Evolutionary conservation across 2,113 vertebrate species (phyloP).

Genomic region (Pteropus alecto): DNA sequence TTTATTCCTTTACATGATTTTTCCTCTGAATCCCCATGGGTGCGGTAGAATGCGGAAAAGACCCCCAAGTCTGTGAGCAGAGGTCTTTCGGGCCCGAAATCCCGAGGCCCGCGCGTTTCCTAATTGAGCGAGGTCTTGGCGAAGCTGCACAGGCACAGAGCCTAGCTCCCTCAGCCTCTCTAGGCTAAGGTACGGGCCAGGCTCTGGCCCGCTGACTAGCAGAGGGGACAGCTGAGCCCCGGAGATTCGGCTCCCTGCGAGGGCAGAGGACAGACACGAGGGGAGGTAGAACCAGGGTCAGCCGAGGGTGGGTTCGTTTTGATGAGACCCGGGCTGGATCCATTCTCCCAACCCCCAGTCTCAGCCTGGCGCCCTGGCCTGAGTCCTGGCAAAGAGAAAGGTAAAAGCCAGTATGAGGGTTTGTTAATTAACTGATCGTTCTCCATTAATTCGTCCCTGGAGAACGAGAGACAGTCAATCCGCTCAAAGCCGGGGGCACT

Average conservation of each 20-base stretch:
- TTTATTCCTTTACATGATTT: neutral
- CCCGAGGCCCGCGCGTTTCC: neutral
- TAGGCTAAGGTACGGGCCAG: neutral
- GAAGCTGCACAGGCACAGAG: neutral
- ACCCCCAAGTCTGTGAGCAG: neutral
- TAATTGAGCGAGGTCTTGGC: neutral
- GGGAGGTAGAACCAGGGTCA: neutral
- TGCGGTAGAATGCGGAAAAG: neutral
- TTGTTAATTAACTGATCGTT: constrained; percentile 93
- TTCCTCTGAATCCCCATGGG: neutral
- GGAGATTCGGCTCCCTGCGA: neutral
- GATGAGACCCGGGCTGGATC: neutral
- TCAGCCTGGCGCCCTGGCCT: neutral
- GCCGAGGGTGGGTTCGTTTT: neutral
- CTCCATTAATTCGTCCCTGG: constrained; percentile 92
- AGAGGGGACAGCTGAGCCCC: neutral
- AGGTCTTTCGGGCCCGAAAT: neutral
- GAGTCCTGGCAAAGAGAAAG: constrained; percentile 67
- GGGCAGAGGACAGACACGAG: neutral
- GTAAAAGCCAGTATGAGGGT: constrained; percentile 81
- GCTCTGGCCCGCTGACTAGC: neutral
- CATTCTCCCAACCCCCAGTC: neutral
- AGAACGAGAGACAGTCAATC: constrained; percentile 88
- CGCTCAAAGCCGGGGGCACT: constrained; percentile 82
- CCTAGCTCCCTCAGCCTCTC: neutral